phyloP scores from a whole-genome alignment of 2,797 vertebrate genomes.

The Lycodopsis pacificus region DNA sequence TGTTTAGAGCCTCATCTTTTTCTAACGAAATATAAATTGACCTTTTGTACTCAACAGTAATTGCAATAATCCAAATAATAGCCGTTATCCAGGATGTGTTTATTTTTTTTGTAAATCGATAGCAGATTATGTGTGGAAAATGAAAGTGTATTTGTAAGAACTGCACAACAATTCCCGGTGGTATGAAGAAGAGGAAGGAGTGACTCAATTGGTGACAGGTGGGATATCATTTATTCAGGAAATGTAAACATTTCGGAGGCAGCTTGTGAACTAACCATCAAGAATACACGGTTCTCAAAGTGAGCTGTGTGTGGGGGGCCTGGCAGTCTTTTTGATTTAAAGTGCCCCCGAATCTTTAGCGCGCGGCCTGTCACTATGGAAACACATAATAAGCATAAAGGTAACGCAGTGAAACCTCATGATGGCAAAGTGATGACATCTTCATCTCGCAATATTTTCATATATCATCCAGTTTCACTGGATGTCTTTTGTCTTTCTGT shows the following conservation, averaged over 20 bases:
- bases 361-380: neutral
- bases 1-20: neutral
- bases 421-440: neutral
- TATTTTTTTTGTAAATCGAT: neutral
- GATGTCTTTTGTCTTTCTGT: no score
- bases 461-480: neutral
- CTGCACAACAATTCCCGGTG: neutral
- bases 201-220: no score
- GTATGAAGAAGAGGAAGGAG: no score
- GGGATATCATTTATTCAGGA: neutral
- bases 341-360: neutral
- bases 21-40: neutral
- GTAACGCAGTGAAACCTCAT: neutral
- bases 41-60: neutral
- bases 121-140: neutral
- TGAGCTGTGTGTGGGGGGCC: neutral
- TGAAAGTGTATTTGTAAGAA: neutral
- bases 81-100: neutral
- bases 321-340: neutral
- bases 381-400: neutral
- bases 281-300: neutral
- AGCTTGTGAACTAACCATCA: no score
- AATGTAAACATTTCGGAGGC: neutral
- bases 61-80: neutral
- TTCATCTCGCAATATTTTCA: neutral